Base-by-base conservation (phyloP, 2,888 invertebrate genomes). In the Rotaria macrura region DNA sequence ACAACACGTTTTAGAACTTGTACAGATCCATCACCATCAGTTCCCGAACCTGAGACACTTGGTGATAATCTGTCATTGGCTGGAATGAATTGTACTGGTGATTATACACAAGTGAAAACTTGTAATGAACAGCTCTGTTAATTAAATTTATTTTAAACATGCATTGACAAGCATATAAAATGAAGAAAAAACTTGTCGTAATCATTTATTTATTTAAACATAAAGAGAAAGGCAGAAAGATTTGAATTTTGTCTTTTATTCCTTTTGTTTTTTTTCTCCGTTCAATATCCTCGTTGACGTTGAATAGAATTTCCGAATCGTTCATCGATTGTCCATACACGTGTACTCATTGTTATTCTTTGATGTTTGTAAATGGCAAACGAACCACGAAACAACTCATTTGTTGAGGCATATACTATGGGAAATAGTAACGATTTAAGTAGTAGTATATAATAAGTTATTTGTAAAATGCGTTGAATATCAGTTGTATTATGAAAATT, bases 1-100 rank as follows among this genome's bases (percentile, higher is more conserved):
- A 65, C 43, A 6, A 34, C 34, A 57, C 34, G 86, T 49, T 38
- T 54, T 7, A 72, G 86, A 74, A 74, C 38, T 17, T 86, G 86
- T 49, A 83, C 72, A 49, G 47, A 83, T 40, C 85, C 85, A 84
- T 29, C 57, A 38, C 84, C 86, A n/a, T 79, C 74, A 52, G 20
- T 65, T 4, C 65, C 65, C 20, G 65, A 65, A 34, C 29, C 34
- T 29, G 65, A 65, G 38, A 65, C 34, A 6, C 17, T 17, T 17
- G 0, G 4, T 34, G 65, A 34, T 34, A 34, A 65, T 65, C 5
- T 29, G 12, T 65, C 65, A 29, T 34, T 65, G 38, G 34, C 65
- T 34, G 65, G 65, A 65, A 65, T 3, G 34, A 65, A 65, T 34
- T 65, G 65, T 20, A 65, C 65, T 65, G 65, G 65, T 65, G 65